These are phyloP conservation scores for Phortica variegata DNA, from an alignment of 1,140 invertebrate genomes.

Conservation along the genomic window DNA sequence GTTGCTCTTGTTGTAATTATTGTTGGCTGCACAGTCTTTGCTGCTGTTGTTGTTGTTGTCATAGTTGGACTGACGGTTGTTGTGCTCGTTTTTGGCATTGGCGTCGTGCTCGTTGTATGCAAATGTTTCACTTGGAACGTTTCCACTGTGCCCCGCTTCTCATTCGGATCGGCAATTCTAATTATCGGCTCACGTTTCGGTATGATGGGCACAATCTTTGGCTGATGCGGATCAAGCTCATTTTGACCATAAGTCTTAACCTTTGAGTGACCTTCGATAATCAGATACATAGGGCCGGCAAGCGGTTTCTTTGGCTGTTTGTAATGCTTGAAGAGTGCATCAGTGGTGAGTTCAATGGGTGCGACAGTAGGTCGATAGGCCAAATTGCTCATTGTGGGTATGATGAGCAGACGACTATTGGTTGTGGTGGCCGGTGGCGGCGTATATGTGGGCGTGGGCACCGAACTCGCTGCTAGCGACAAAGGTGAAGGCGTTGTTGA, in stretches of 20 bases:
- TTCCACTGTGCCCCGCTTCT: constrained; percentile 44
- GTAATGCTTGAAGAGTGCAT: constrained; percentile 58
- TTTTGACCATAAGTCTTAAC: constrained; percentile 76
- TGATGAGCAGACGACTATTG: constrained; percentile 44
- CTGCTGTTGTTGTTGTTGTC: constrained; percentile 6
- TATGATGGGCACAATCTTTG: constrained; percentile 52
- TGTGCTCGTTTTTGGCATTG: constrained; percentile 19
- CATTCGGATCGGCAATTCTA: constrained; percentile 40
- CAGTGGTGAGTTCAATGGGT: constrained; percentile 48
- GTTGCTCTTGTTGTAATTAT: constrained; percentile 1
- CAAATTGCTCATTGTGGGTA: constrained; percentile 46
- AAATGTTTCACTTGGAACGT: constrained; percentile 51
- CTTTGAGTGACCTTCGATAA: constrained; percentile 80
- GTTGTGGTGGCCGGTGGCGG: constrained; percentile 6
- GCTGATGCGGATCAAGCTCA: constrained; percentile 58
- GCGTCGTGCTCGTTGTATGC: constrained; percentile 45
- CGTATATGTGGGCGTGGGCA: background rate
- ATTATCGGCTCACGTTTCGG: constrained; percentile 48
- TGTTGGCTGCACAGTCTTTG: background rate
- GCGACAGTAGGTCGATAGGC: constrained; percentile 56
- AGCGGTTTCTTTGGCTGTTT: constrained; percentile 67
- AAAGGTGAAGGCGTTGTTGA: no score
- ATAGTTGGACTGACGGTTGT: constrained; percentile 1
- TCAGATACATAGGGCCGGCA: constrained; percentile 70
- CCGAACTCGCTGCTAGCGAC: constrained; percentile 8